Percentiles rank a stretch among this genome's conserved stretches.
These are phyloP conservation scores for Dasyurus viverrinus DNA, from an alignment of 2,113 vertebrate species.

Conservation along the genomic window DNA sequence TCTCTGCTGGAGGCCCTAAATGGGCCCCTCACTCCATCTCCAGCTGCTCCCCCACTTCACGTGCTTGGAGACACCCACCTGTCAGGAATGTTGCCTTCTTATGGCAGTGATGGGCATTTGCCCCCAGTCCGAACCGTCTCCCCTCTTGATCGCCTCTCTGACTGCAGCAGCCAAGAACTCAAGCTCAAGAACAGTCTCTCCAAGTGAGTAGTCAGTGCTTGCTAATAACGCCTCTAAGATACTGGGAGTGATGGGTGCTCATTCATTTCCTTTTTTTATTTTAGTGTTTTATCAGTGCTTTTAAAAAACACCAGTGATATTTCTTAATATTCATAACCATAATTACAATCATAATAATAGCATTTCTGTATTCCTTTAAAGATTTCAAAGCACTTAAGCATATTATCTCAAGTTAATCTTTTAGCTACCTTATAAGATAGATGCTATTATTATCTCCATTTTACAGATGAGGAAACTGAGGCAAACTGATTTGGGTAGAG, in stretches of 20 bases:
- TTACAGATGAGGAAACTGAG: background rate
- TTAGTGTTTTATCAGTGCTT: background rate
- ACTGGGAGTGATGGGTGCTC: background rate
- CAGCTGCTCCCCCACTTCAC: constrained; percentile 85
- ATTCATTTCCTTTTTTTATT: background rate
- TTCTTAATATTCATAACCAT: background rate
- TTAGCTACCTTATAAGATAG: background rate
- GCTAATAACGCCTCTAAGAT: rapidly evolving
- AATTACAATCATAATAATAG: background rate
- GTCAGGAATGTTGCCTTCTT: constrained; percentile 87
- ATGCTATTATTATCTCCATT: background rate
- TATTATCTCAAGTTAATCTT: background rate
- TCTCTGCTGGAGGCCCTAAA: constrained; percentile 97
- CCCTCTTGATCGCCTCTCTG: constrained; percentile 88
- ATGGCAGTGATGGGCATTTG: constrained; percentile 88
- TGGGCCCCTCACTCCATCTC: constrained; percentile 92
- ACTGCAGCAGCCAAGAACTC: constrained; percentile 86
- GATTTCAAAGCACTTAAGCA: background rate
- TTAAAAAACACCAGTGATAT: background rate
- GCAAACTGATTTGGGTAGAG: background rate
- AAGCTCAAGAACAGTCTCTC: constrained; percentile 93
- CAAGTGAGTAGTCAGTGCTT: constrained; percentile 87
- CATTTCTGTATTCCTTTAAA: background rate
- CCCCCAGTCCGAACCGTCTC: constrained; percentile 87
- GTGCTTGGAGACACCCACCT: constrained; percentile 86